Conservation (phyloP, 92 coral and sea anemone species). For the Zoanthus sansibaricus region DNA sequence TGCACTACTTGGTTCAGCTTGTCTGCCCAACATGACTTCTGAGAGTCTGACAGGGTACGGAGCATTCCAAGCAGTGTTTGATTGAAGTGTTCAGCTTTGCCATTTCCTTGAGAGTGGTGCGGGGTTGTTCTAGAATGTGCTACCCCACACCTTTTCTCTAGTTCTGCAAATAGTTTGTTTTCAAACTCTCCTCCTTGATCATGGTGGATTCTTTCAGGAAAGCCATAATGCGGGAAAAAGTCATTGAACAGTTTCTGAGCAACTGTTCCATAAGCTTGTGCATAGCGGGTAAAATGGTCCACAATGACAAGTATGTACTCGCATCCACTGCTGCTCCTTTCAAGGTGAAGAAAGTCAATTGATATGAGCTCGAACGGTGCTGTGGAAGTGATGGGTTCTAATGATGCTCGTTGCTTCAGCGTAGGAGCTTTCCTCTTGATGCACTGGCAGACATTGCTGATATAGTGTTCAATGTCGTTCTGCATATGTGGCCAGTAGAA, state of each 20-base stretch:
- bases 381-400: constrained; percentile 18
- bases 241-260: background rate
- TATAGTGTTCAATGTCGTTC: constrained; percentile 17
- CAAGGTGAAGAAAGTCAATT: constrained; percentile 11
- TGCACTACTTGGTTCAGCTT: background rate
- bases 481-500: background rate
- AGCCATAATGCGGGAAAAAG: background rate
- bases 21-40: background rate
- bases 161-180: background rate
- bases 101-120: background rate
- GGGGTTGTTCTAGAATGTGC: background rate
- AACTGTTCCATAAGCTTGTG: constrained; percentile 3
- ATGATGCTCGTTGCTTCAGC: constrained; percentile 23
- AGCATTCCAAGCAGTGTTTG: background rate
- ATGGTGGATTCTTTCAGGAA: background rate
- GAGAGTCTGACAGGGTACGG: background rate
- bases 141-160: background rate
- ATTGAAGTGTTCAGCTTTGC: constrained; percentile 2
- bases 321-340: constrained; percentile 30
- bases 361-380: constrained; percentile 6
- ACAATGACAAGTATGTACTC: background rate
- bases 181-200: constrained; percentile 9
- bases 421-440: constrained; percentile 12
- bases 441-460: constrained; percentile 4
- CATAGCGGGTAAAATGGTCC: background rate